A percentile compares a stretch with the other conserved stretches of the same genome.
These are phyloP conservation scores for Campaea margaritaria DNA, from an alignment of 2,888 invertebrate genomes.

Conservation along the genomic window DNA sequence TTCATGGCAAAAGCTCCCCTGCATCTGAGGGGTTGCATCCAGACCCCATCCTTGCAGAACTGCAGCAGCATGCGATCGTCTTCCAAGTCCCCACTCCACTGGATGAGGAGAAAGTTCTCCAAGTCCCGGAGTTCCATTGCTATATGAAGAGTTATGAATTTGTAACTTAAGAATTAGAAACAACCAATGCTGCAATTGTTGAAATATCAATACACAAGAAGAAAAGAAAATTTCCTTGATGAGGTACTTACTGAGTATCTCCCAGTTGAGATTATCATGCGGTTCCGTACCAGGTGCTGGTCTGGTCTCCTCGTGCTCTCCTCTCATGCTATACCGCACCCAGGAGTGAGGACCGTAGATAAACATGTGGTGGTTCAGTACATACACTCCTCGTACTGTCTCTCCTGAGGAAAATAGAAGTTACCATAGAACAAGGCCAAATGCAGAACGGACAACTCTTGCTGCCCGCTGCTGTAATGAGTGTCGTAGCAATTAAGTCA, in stretches of 20 bases:
- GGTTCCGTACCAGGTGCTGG: conserved; percentile 85
- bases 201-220: no score
- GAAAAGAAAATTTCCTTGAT: no score
- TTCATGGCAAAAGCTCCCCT: conserved; percentile 89
- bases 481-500: no score
- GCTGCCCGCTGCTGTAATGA: no score
- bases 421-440: no score
- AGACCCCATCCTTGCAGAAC: conserved; percentile 82
- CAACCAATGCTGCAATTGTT: no score
- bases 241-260: conserved; percentile 87
- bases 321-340: conserved; percentile 92
- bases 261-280: conserved; percentile 88
- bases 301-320: conserved; percentile 87
- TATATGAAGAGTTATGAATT: conserved; percentile 44
- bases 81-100: conserved; percentile 93
- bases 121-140: conserved; percentile 90
- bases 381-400: conserved; percentile 76
- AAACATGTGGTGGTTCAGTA: conserved; percentile 86
- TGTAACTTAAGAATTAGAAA: no score
- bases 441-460: no score
- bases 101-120: conserved; percentile 88
- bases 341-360: conserved; percentile 91
- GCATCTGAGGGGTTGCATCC: conserved; percentile 85
- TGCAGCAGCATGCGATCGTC: conserved; percentile 89
- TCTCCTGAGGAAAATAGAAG: conserved; percentile 58